Conservation (phyloP, 2,888 invertebrate species). For the Cheilosia variabilis region DNA sequence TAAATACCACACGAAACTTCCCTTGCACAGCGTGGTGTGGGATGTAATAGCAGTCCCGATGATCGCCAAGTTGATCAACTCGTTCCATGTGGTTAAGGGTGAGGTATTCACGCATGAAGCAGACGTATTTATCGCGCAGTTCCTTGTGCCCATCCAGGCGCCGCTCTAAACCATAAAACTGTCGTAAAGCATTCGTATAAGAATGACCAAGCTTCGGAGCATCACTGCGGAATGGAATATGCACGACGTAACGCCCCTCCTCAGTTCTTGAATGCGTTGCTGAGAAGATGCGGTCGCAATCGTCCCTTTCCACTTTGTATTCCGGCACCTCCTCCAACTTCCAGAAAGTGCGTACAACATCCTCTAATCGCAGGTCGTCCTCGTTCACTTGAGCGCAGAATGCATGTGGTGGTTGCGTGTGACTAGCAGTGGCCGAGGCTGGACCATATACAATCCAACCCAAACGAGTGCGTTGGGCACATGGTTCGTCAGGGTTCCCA, state of each 20-base stretch:
- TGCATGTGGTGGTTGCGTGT: neutral
- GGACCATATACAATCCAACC: constrained; percentile 62
- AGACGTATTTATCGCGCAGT: neutral
- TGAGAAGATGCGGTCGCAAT: too few relatives aligned
- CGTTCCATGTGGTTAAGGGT: constrained; percentile 10
- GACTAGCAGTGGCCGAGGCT: constrained; percentile 4
- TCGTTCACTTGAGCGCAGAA: neutral
- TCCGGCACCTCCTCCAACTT: constrained; percentile 19
- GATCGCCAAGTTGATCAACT: constrained; percentile 1
- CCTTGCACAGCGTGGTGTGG: neutral
- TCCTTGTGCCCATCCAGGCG: neutral
- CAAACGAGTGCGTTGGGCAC: constrained; percentile 33
- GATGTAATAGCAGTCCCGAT: neutral
- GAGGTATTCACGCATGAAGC: too few relatives aligned
- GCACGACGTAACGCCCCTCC: constrained; percentile 12
- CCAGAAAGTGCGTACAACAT: constrained; percentile 55
- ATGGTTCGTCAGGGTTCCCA: constrained; percentile 36
- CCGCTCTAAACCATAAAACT: constrained; percentile 31
- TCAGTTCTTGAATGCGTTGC: too few relatives aligned
- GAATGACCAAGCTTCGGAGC: constrained; percentile 21
- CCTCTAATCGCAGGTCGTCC: constrained; percentile 27
- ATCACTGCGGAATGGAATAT: constrained; percentile 35
- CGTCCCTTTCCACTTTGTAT: too few relatives aligned
- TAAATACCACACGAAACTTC: too few relatives aligned
- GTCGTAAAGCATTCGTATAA: constrained; percentile 13